Conservation (phyloP, 2,113 vertebrate species). For the Brachyistius frenatus region DNA sequence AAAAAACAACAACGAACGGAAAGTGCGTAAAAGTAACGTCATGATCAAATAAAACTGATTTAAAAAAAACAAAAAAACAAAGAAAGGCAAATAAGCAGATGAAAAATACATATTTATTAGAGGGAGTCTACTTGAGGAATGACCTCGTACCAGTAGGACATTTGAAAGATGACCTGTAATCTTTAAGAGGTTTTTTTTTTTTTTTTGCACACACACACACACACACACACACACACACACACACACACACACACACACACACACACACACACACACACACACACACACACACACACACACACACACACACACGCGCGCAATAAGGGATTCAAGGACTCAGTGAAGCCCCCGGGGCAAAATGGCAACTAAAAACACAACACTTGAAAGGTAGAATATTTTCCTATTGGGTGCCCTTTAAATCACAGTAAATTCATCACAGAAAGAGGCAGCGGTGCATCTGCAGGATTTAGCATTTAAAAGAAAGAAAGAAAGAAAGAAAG, state of each 20-base stretch:
- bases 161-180: too few relatives aligned
- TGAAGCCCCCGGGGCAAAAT: not conserved
- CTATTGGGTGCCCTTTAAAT: not conserved
- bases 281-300: too few relatives aligned
- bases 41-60: not conserved
- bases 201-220: too few relatives aligned
- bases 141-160: too few relatives aligned
- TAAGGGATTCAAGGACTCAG: not conserved
- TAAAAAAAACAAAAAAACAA: not conserved
- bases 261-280: not conserved
- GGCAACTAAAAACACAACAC: not conserved
- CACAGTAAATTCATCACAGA: not conserved
- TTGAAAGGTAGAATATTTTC: not conserved
- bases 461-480: slow-evolving; percentile 8
- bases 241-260: not conserved
- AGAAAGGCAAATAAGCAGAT: too few relatives aligned
- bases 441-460: not conserved
- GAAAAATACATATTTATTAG: too few relatives aligned
- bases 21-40: not conserved
- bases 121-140: too few relatives aligned
- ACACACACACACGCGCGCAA: not conserved
- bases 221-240: not conserved
- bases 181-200: too few relatives aligned
- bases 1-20: not conserved
- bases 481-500: not conserved